Percentiles rank a stretch among this genome's conserved stretches.
phyloP scores from a whole-genome alignment of 2,888 invertebrate species.

The Perizoma affinitatum region DNA sequence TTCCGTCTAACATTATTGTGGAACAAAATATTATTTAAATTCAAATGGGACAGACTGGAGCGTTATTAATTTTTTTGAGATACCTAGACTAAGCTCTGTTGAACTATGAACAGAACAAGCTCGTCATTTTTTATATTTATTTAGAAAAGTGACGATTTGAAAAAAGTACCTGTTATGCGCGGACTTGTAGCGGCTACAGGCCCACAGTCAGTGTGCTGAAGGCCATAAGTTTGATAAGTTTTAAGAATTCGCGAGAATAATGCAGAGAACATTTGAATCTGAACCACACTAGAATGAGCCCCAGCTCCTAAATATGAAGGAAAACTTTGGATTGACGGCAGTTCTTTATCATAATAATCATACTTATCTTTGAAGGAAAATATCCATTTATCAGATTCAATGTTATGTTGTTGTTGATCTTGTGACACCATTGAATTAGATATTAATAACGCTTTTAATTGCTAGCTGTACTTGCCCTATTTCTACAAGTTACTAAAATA shows the following conservation, averaged over 20 bases:
- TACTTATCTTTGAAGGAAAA: slow-evolving; percentile 4
- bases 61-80: no score
- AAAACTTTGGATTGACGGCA: neutral
- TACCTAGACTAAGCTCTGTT: no score
- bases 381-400: neutral
- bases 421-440: slow-evolving; percentile 14
- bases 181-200: no score
- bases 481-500: neutral
- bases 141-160: no score
- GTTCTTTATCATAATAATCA: neutral
- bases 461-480: slow-evolving; percentile 4
- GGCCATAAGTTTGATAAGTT: no score
- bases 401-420: slow-evolving; percentile 8
- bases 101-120: no score
- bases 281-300: neutral
- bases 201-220: no score
- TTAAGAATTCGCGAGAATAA: neutral
- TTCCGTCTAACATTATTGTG: slow-evolving; percentile 78
- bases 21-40: slow-evolving; percentile 64
- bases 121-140: no score
- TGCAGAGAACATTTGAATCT: neutral
- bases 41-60: neutral
- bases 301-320: slow-evolving; percentile 1
- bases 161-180: no score
- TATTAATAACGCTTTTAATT: slow-evolving; percentile 10